These are phyloP conservation scores for Drymodes brunneopygia DNA, from an alignment of 2,113 vertebrate genomes.

Conservation along the genomic window DNA sequence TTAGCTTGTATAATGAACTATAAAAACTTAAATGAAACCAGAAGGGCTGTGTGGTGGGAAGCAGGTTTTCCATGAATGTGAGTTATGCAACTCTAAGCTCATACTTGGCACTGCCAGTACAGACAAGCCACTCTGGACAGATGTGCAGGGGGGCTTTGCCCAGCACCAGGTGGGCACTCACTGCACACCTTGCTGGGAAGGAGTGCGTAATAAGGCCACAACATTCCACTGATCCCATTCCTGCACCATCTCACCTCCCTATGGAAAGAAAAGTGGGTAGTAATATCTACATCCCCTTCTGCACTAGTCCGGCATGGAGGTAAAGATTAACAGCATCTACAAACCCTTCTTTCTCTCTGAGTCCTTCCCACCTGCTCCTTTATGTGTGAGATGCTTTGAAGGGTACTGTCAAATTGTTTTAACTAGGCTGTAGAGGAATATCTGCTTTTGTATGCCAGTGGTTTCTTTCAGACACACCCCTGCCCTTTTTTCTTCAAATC, in stretches of 20 bases:
- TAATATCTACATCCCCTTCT: neutral
- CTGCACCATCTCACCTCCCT: neutral
- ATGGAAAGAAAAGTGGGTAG: neutral
- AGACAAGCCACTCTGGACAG: neutral
- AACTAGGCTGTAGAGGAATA: neutral
- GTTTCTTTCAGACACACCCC: neutral
- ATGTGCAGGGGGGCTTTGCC: neutral
- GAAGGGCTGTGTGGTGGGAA: neutral
- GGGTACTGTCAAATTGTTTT: neutral
- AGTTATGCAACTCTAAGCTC: neutral
- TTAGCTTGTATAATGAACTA: slow-evolving; percentile 2
- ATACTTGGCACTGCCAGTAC: neutral
- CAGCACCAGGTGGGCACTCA: neutral
- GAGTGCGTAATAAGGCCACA: neutral
- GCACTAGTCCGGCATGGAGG: rapidly evolving
- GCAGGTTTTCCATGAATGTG: neutral
- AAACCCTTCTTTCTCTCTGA: neutral
- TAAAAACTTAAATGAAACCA: slow-evolving; percentile 7
- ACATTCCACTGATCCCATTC: neutral
- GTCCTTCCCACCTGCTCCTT: neutral
- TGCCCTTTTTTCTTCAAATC: neutral
- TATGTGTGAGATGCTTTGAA: neutral
- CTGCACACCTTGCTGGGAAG: neutral
- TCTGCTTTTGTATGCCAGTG: neutral
- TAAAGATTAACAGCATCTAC: neutral